Base-by-base conservation (phyloP, 92 coral and sea anemone species). In the Zoanthus sociatus region DNA sequence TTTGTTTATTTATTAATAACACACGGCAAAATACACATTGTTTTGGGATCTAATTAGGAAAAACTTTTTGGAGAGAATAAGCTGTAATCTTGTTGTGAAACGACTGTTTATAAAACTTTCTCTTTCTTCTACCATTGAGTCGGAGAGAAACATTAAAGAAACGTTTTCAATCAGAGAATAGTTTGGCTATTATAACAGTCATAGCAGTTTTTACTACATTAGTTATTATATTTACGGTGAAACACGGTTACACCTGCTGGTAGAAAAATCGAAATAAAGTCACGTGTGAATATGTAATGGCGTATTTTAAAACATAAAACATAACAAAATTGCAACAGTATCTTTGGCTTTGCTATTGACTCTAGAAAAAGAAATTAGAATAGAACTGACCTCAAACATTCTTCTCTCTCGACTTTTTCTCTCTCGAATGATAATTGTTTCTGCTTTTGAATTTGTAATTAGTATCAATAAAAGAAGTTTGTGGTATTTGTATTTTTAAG, bases 1-100 rank as follows among this genome's bases (percentile, higher is more conserved):
- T 81, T 81, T 81, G 85, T 66, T 81, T 66, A 81, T 81, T 81
- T 81, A 81, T 81, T 81, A 66, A 81, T 81, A 81, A 66, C 74
- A 42, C 75, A 46, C 66, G 85, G 74, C 58, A 81, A 81, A 81
- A 47, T 42, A 81, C 75, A 81, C 75, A 81, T 60, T 81, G 61
- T 66, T 11, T 32, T 66, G 9, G 74, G 75, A 16, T 81, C 75
- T 81, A 81, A 81, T 81, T 81, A 81, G 66, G 75, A 73, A n/a
- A 1, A 17, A 11, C 56, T 46, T 61, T 58, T 31, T 73, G 33
- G 30, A 26, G 11, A 31, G 13, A 13, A 3, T 6, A 32, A 30
- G 5, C 46, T 20, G 16, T 69, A 30, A 30, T 69, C 46, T 69
- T 69, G 42, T 69, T 69, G 3, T 69, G 17, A 30, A 2, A 12